Conservation (phyloP, 2,113 vertebrate species). For the Semnopithecus entellus region DNA sequence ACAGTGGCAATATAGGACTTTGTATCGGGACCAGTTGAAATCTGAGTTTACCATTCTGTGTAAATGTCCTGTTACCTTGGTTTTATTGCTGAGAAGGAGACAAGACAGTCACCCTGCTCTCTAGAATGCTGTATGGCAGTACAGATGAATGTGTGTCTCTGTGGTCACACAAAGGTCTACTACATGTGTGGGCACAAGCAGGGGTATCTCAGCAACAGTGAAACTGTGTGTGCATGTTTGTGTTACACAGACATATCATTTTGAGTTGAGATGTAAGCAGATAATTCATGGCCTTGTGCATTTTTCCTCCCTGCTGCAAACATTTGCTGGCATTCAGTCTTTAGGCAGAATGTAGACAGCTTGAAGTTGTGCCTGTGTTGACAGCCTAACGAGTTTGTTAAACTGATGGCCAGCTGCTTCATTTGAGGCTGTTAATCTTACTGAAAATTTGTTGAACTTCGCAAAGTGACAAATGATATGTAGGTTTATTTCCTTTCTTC, state of each 20-base stretch:
- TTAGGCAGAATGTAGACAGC: background rate
- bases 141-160: background rate
- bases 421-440: background rate
- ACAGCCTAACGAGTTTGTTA: constrained; percentile 27
- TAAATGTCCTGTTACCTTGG: background rate
- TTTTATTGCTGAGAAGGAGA: constrained; percentile 40
- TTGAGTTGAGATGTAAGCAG: background rate
- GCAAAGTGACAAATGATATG: background rate
- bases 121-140: background rate
- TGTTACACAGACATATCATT: background rate
- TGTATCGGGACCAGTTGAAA: background rate
- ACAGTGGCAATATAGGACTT: background rate
- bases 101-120: background rate
- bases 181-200: background rate
- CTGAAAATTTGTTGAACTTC: constrained; percentile 17
- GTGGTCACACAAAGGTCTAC: background rate
- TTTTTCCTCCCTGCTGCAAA: constrained; percentile 29
- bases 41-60: background rate
- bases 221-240: background rate
- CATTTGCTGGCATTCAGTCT: background rate
- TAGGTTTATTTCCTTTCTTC: constrained; percentile 25
- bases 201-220: background rate
- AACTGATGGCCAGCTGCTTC: background rate
- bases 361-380: background rate
- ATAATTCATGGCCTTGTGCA: background rate